Evolutionary conservation across 2,113 vertebrate genomes (phyloP).

Genomic region (Microcebus ravelobensis): DNA sequence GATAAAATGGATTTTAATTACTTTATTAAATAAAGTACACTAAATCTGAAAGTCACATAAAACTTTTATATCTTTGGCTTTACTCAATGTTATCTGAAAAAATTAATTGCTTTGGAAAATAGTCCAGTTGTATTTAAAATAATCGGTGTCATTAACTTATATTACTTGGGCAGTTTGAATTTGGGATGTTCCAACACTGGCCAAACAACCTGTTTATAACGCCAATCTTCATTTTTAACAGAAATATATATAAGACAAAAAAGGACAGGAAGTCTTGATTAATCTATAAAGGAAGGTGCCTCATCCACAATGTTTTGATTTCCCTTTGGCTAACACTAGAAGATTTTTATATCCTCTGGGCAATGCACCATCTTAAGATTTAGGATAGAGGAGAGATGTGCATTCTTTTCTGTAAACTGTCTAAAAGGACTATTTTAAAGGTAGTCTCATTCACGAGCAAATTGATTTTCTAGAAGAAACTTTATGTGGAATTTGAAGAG

Average conservation of each 20-base stretch:
- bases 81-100: slow-evolving; percentile 20
- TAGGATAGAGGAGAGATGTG: background rate
- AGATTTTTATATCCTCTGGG: background rate
- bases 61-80: background rate
- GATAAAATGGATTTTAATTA: slow-evolving; percentile 8
- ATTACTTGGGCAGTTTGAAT: background rate
- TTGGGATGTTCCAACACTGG: background rate
- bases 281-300: background rate
- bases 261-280: background rate
- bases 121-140: background rate
- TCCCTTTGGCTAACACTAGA: background rate
- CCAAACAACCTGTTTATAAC: background rate
- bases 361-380: background rate
- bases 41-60: background rate
- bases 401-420: background rate
- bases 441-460: background rate
- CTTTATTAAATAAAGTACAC: background rate
- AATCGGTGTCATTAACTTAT: background rate
- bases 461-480: background rate
- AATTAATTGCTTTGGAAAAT: background rate
- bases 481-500: background rate
- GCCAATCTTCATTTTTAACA: background rate
- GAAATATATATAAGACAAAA: background rate
- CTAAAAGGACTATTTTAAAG: background rate
- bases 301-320: background rate